Evolutionary conservation across 1,140 invertebrate genomes (phyloP).

Genomic region (Archivesica marissinica): DNA sequence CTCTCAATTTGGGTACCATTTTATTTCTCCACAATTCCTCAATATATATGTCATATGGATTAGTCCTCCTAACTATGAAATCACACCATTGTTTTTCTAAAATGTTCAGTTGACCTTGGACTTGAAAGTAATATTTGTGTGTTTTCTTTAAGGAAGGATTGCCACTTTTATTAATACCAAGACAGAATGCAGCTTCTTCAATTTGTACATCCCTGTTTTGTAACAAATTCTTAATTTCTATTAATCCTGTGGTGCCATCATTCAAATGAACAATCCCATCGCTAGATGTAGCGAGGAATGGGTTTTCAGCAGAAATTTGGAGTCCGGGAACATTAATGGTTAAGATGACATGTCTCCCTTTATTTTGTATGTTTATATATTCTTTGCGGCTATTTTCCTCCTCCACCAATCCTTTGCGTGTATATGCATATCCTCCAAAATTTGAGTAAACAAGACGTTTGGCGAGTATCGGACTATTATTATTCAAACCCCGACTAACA

Average conservation of each 20-base stretch:
- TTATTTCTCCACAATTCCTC: background rate
- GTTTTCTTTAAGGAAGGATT: background rate
- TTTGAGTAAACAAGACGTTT: conserved; percentile 1
- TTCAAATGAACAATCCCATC: background rate
- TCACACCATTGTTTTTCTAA: conserved; percentile 26
- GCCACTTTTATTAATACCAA: background rate
- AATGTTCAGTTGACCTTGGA: conserved; percentile 33
- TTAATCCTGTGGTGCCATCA: conserved; percentile 1
- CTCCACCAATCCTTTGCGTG: background rate
- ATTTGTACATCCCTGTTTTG: background rate
- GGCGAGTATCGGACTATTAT: background rate
- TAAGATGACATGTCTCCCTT: background rate
- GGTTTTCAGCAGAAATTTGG: background rate
- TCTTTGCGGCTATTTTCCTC: conserved; percentile 32
- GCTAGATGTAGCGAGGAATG: background rate
- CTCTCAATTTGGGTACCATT: conserved; percentile 24
- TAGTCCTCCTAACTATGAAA: conserved; percentile 24
- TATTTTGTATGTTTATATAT: background rate
- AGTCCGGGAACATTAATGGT: background rate
- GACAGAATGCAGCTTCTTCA: conserved; percentile 19
- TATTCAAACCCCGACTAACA: background rate
- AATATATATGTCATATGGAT: conserved; percentile 35
- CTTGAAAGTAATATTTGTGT: conserved; percentile 24
- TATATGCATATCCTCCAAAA: conserved; percentile 13
- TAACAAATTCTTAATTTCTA: conserved; percentile 30